Percentiles rank a stretch among this genome's conserved stretches.
These are phyloP conservation scores for Oceanodroma tethys DNA, from an alignment of 2,113 vertebrate genomes.

Conservation along the genomic window DNA sequence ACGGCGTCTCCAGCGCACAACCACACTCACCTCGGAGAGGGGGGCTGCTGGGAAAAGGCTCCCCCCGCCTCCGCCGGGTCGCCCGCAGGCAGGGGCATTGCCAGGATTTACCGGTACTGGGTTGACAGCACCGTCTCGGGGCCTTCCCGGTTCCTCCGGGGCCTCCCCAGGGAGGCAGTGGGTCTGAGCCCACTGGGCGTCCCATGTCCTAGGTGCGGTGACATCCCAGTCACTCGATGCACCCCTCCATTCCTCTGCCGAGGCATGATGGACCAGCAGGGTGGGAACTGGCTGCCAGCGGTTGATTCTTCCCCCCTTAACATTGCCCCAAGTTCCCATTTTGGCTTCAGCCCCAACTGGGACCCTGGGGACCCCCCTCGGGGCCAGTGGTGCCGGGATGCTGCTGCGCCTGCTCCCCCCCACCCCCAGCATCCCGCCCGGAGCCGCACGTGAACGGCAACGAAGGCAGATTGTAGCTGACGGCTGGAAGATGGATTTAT, in stretches of 20 bases:
- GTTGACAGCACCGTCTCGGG: not conserved
- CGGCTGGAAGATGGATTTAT: constrained; percentile 58
- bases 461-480: not conserved
- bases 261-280: accelerated
- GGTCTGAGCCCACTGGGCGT: accelerated
- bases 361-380: not conserved
- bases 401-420: not conserved
- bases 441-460: not conserved
- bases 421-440: not conserved
- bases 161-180: not conserved
- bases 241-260: accelerated
- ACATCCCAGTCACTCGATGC: accelerated
- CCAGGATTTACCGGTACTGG: constrained; percentile 16
- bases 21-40: not conserved
- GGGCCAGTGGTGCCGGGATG: not conserved
- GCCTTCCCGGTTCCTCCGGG: not conserved
- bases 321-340: not conserved
- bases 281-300: not conserved
- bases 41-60: constrained; percentile 44
- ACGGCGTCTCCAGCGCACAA: constrained; percentile 18
- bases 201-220: accelerated
- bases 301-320: not conserved
- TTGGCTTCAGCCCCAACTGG: not conserved
- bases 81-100: not conserved
- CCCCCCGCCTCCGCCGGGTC: not conserved